Base-by-base conservation (phyloP, 2,888 invertebrate species). In the Metalampra italica region DNA sequence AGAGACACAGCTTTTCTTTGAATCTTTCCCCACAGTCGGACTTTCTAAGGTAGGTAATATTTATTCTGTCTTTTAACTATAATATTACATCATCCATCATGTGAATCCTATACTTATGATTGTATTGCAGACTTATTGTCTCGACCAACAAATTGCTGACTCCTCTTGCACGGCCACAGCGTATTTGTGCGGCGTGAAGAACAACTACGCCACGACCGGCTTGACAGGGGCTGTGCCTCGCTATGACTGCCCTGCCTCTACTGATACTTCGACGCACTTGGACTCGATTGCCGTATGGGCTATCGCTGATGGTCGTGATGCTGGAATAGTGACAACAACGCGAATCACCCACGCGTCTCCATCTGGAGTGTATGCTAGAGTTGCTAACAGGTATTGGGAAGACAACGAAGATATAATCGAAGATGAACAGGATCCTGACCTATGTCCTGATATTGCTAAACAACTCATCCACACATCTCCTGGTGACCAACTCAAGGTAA, bases 301-400 rank as follows among this genome's bases (percentile, higher is more conserved):
- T 9, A 91, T 94, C 60, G 62, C 59, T 11, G 82, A 75, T 48
- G 87, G 86, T 13, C 66, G 76, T 0, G 82, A 82, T 45, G 82
- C 75, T 4, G 85, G 85, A 79, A 47, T 7, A n/a, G 95, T 95
- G 15, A 96, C 96, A 9, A 94, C 94, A 1, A 93, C 94, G 0
- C 89, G 95, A 48, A 91, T 96, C 0, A 95, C 95, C 0, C 94
- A 95, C 72, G 96, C 95, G 4, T 94, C 94, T 0, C 95, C 95
- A 0, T 91, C 92, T 0, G 94, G 93, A 0, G 80, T 91, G 0
- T 94, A 92, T 72, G 94, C 95, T 0, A 93, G 93, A 67, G 80
- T 90, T 0, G 92, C 94, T 0, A 79, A 92, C 56, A 90, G 95
- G 37, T 89, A 93, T 67, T 95, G 95, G 94, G 95, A 95, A 80